These are phyloP conservation scores for Garrulus glandarius DNA, from an alignment of 2,797 vertebrate species.

Conservation along the genomic window DNA sequence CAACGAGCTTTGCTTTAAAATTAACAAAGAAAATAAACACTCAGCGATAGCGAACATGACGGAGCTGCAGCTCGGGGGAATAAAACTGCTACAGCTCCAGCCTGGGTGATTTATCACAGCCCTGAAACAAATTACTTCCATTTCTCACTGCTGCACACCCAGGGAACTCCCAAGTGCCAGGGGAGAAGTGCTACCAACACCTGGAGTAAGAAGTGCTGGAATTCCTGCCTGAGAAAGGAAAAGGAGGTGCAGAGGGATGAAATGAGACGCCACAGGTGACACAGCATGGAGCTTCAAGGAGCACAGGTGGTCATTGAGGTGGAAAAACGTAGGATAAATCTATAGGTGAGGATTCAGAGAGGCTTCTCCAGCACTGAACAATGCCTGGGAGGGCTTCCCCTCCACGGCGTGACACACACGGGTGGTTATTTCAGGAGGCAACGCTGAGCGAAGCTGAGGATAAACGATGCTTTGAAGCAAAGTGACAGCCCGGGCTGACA, in stretches of 20 bases:
- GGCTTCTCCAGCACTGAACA: neutral
- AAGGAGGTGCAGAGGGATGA: neutral
- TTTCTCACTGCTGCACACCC: neutral
- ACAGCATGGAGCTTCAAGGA: neutral
- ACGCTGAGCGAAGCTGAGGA: neutral
- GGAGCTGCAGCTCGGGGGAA: neutral
- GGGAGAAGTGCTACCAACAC: neutral
- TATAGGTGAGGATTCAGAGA: neutral
- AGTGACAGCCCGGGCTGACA: neutral
- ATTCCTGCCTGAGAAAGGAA: neutral
- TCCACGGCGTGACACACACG: fast-evolving
- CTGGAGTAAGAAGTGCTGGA: neutral
- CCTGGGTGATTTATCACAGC: conserved; percentile 1
- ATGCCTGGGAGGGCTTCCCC: neutral
- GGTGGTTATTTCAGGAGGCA: neutral
- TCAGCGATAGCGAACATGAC: fast-evolving
- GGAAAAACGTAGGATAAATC: fast-evolving
- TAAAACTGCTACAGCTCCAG: neutral
- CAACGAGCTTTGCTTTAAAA: neutral
- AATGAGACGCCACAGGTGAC: neutral
- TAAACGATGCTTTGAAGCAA: neutral
- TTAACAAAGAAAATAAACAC: neutral
- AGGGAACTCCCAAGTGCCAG: neutral
- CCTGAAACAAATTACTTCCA: conserved; percentile 20
- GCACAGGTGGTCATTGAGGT: neutral